phyloP scores from a whole-genome alignment of 1,140 invertebrate genomes.

The Polyergus mexicanus region DNA sequence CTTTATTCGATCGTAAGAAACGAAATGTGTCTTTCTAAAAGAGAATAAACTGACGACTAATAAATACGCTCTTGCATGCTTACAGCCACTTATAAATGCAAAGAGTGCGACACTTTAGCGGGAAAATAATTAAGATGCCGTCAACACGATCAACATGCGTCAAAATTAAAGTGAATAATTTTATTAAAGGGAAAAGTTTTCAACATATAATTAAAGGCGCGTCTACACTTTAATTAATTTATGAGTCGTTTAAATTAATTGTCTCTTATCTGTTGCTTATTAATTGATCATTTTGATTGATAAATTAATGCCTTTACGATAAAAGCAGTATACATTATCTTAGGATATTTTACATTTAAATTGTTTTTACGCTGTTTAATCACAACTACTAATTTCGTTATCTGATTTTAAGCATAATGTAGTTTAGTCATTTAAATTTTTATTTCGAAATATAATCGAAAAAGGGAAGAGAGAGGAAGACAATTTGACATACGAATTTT shows the following conservation, averaged over 20 bases:
- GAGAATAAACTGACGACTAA: neutral
- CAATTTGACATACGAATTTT: neutral
- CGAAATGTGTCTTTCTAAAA: neutral
- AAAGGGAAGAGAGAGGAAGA: neutral
- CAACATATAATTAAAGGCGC: conserved; percentile 13
- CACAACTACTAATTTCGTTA: neutral
- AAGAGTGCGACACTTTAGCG: conserved; percentile 1
- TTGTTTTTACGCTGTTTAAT: neutral
- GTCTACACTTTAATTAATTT: neutral
- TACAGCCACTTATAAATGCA: neutral
- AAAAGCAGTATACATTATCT: neutral
- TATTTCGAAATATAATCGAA: neutral
- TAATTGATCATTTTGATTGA: conserved; percentile 4
- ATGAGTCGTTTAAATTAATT: conserved; percentile 7
- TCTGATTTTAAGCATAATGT: neutral
- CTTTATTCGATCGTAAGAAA: neutral
- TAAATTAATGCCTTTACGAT: neutral
- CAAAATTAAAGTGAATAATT: conserved; percentile 51
- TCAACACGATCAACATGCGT: neutral
- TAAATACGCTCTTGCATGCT: neutral
- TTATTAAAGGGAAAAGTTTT: neutral
- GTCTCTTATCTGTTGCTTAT: neutral
- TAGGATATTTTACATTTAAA: neutral
- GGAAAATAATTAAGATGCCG: conserved; percentile 15
- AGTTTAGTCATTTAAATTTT: conserved; percentile 13